phyloP scores from a whole-genome alignment of 2,113 vertebrate genomes.

The Aviceda subcristata region DNA sequence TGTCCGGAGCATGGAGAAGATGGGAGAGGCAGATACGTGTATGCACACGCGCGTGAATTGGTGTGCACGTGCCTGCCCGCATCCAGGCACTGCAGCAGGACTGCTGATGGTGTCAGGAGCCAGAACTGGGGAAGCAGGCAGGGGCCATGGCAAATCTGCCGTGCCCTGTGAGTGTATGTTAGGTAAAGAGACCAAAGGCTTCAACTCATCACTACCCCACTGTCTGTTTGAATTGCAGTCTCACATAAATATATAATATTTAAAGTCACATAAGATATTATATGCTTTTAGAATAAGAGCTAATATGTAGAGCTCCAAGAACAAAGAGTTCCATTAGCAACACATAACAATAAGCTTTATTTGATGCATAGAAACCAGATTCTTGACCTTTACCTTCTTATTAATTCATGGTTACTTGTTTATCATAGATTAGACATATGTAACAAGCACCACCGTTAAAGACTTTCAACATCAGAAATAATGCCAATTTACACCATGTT shows the following conservation, averaged over 20 bases:
- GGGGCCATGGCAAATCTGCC: neutral
- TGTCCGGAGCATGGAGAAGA: neutral
- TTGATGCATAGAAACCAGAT: neutral
- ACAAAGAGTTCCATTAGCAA: neutral
- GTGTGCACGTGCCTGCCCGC: accelerated
- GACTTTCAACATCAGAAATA: neutral
- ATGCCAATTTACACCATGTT: accelerated
- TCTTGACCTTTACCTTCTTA: neutral
- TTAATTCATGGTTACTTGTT: neutral
- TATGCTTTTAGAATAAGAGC: neutral
- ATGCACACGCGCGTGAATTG: accelerated
- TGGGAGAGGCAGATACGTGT: neutral
- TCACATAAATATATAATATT: neutral
- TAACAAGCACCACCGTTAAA: accelerated
- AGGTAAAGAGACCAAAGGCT: neutral
- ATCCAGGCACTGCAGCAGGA: neutral
- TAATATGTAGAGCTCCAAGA: neutral
- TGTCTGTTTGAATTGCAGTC: neutral
- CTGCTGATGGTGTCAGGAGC: neutral
- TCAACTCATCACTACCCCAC: accelerated
- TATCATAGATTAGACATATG: accelerated
- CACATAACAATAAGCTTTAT: neutral
- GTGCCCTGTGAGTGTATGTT: no score
- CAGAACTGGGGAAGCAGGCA: neutral
- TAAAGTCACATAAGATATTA: neutral